Conservation (phyloP, 2,888 invertebrate species). For the Salpingus planirostris region DNA sequence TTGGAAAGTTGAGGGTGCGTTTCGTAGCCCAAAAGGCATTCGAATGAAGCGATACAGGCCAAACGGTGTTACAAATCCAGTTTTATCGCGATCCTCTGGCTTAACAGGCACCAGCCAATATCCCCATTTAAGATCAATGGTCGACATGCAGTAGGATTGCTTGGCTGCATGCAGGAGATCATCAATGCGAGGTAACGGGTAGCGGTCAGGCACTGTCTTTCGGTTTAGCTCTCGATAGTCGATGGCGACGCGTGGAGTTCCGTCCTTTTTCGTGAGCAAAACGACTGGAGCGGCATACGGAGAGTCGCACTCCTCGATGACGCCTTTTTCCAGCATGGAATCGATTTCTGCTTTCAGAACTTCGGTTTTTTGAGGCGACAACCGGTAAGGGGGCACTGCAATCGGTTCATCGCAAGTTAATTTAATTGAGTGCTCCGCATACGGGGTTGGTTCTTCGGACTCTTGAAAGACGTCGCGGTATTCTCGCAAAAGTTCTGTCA, state of each 20-base stretch:
- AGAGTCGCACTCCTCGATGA: slow-evolving; percentile 35
- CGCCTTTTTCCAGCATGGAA: slow-evolving; percentile 23
- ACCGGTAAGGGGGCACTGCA: slow-evolving; percentile 27
- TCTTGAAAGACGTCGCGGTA: not conserved
- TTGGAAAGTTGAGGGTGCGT: slow-evolving; percentile 22
- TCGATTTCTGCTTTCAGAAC: slow-evolving; percentile 22
- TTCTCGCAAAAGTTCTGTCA: not conserved
- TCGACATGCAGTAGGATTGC: slow-evolving; percentile 9
- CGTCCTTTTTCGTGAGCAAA: slow-evolving; percentile 30
- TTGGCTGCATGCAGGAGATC: slow-evolving; percentile 11
- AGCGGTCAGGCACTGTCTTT: slow-evolving; percentile 7
- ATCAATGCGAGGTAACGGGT: slow-evolving; percentile 13
- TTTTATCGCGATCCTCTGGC: slow-evolving; percentile 12
- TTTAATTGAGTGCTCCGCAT: slow-evolving; percentile 25
- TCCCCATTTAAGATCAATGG: slow-evolving; percentile 14
- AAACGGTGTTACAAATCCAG: slow-evolving; percentile 13
- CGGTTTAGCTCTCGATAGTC: slow-evolving; percentile 25
- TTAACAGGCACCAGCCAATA: slow-evolving; percentile 12
- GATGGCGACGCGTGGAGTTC: slow-evolving; percentile 24
- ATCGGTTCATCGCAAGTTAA: slow-evolving; percentile 26
- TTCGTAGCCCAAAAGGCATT: slow-evolving; percentile 22
- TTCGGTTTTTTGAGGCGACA: slow-evolving; percentile 21
- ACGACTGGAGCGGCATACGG: slow-evolving; percentile 33
- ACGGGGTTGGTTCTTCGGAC: slow-evolving; percentile 16
- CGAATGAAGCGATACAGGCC: slow-evolving; percentile 5